Base-by-base conservation (phyloP, 2,797 vertebrate species). In the Amazonetta brasiliensis region DNA sequence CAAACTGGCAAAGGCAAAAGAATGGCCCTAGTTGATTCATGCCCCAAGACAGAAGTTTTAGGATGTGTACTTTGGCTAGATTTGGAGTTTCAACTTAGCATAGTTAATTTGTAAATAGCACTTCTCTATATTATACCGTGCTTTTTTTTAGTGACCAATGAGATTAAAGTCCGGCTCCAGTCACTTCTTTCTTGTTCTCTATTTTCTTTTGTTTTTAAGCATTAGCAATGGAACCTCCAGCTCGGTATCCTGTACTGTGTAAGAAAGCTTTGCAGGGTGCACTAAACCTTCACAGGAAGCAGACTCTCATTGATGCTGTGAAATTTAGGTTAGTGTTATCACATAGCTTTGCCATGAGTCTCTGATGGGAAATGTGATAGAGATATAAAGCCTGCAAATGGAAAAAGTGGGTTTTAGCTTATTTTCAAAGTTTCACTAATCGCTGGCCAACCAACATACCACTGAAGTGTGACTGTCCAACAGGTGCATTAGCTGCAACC, bases 201-300 rank as follows among this genome's bases (percentile, higher is more conserved):
- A 3, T 84, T 73, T 90, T 72, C n/a, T 84, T 84, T 96, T 94
- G 35, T 94, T 86, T 92, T 75, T 30, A 94, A 99, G 99, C 97
- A 2, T 96, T 99, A 96, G 98, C 99, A 46, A 98, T 99, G 99
- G 99, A 99, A 94, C 84, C 97, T 41, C 99, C 99, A 69, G 99
- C 98, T 90, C 81, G 98, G 93, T 99, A 98, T 94, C 99, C 99
- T 60, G 90, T 93, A 18, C 95, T 99, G 68, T 99, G 98, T 93
- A 98, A 98, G 97, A 99, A 98, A 95, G 99, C 98, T 93, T 98
- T 99, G 97, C 98, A 98, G 96, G 97, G 94, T 19, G 98, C 98
- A 35, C 96, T 99, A 30, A 97, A 97, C 43, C 97, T 99, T 87
- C 96, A 98, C 94, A 98, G 96, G 95, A 99, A 98, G 91, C 97